phyloP scores from a whole-genome alignment of 2,113 vertebrate species.

The Sylvia atricapilla region DNA sequence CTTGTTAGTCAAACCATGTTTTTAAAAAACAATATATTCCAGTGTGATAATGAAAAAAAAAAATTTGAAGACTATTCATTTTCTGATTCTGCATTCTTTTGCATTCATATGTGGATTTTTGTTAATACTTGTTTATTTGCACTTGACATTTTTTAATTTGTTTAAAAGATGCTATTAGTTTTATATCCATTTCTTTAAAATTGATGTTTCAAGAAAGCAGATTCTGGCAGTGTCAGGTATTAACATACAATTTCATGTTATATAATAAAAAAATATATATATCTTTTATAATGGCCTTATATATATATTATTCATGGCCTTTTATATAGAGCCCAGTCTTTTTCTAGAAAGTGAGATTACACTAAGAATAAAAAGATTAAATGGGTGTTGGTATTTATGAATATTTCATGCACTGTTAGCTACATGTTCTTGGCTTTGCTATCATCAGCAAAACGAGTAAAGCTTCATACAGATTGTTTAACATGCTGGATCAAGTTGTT shows the following conservation, averaged over 20 bases:
- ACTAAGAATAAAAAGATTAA: not conserved
- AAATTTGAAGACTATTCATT: not conserved
- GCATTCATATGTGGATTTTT: not conserved
- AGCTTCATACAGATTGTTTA: not conserved
- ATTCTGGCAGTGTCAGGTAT: not conserved
- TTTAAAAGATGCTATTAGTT: not conserved
- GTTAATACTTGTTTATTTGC: not conserved
- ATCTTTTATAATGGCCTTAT: no score
- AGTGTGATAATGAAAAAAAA: slow-evolving; percentile 19
- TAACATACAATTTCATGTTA: not conserved
- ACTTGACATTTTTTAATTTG: not conserved
- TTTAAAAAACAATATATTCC: slow-evolving; percentile 55
- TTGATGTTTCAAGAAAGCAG: not conserved
- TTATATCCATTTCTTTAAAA: not conserved
- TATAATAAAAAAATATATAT: not conserved
- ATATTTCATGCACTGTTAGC: not conserved
- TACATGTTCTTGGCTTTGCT: not conserved
- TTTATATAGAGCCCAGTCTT: not conserved
- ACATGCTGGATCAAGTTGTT: not conserved
- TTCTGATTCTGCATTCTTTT: slow-evolving; percentile 9
- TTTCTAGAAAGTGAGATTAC: not conserved
- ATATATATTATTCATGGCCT: not conserved
- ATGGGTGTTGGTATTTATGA: not conserved
- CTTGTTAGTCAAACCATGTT: slow-evolving; percentile 1
- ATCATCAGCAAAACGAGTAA: not conserved